Base-by-base conservation (phyloP, 2,113 vertebrate species). In the Muscicapa adusta region DNA sequence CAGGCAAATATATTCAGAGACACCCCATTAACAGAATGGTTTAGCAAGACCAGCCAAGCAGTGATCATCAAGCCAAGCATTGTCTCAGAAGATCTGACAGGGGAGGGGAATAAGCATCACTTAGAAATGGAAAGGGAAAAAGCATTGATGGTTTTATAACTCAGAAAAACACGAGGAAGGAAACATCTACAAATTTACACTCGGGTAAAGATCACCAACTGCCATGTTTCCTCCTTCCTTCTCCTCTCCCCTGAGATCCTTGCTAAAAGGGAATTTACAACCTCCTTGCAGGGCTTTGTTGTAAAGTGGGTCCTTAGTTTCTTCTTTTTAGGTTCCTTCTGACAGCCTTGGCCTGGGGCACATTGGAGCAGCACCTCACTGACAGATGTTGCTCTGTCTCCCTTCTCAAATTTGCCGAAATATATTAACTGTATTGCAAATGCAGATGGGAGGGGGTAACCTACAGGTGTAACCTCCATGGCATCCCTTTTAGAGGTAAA, bases 361-460 rank as follows among this genome's bases (percentile, higher is more conserved):
- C 5, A 10, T 5, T 66, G 68, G 26, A 86, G 63, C 82, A 90
- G 60, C 63, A 83, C 34, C 48, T 77, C 80, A 36, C 33, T 58
- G 9, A 58, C 60, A 76, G 34, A 51, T 67, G 48, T 5, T 88
- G 85, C 86, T 90, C 53, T 43, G n/a, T n/a, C 19, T 93, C 20
- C 60, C 66, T 86, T 92, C 86, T 91, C 48, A 67, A 71, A 40
- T 47, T 34, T 84, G 88, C 72, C 72, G 86, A 77, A 71, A 63
- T 60, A 67, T 15, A 88, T 58, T 36, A 80, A n/a, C 47, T 29
- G 31, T n/a, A 51, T 71, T 33, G n/a, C 26, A 93, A 74, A 75
- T 53, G 61, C 48, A 84, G 40, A 75, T 8, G 22, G 38, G 61
- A 93, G 18, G 34, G 74, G 31, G 13, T 22, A 76, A 40, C 26